phyloP scores from a whole-genome alignment of 2,888 invertebrate genomes.

The Phorcus lineatus region DNA sequence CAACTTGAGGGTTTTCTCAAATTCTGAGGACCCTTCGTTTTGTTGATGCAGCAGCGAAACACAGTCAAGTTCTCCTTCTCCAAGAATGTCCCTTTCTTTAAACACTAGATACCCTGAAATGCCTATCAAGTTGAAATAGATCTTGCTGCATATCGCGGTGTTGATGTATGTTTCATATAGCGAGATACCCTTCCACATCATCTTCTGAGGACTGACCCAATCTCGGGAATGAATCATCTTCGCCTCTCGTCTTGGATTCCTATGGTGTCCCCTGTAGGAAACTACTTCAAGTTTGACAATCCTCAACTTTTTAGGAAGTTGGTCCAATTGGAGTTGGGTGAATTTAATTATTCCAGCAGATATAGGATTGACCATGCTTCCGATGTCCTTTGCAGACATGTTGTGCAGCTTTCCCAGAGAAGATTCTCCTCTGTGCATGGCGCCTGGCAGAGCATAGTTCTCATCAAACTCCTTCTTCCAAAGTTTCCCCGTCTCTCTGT shows the following conservation, averaged over 20 bases:
- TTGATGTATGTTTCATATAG: not conserved
- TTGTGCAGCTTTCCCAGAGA: too few species aligned
- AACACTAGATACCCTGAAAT: not conserved
- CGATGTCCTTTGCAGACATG: too few species aligned
- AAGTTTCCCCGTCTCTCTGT: constrained; percentile 74
- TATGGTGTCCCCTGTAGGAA: too few species aligned
- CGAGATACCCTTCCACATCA: not conserved
- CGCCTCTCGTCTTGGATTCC: too few species aligned
- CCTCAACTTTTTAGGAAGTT: too few species aligned
- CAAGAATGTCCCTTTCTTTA: not conserved
- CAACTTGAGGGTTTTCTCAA: too few species aligned
- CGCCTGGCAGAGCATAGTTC: constrained; percentile 74
- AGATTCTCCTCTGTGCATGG: constrained; percentile 76
- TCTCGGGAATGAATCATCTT: too few species aligned
- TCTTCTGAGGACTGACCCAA: not conserved
- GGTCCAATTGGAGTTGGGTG: too few species aligned
- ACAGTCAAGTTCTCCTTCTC: not conserved
- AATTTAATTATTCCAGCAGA: too few species aligned
- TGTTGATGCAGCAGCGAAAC: not conserved
- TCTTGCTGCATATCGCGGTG: not conserved
- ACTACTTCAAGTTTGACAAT: too few species aligned
- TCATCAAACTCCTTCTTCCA: constrained; percentile 75
- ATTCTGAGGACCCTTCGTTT: too few species aligned
- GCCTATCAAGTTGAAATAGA: not conserved
- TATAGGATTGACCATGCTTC: too few species aligned